Percentiles rank a stretch among this genome's conserved stretches.
phyloP scores from a whole-genome alignment of 2,888 invertebrate species.

The Helobdella robusta region DNA sequence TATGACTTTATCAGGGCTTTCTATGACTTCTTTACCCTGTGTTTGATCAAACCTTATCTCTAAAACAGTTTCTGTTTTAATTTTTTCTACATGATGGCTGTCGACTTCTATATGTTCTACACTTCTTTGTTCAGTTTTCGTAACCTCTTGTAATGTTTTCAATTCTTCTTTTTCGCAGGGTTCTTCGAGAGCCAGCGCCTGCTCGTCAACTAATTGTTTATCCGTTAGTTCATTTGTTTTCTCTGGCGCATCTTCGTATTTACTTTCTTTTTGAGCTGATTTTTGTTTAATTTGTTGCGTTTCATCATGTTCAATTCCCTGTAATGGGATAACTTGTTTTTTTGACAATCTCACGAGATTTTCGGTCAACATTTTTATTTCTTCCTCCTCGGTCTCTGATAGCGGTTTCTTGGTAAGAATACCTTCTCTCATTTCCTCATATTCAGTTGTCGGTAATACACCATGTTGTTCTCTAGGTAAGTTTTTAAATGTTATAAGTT shows the following conservation, averaged over 20 bases:
- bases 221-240: neutral
- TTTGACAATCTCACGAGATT: neutral
- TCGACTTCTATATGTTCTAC: neutral
- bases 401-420: neutral
- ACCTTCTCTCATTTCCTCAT: too few species aligned
- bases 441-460: neutral
- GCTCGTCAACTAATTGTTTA: neutral
- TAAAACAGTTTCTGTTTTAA: neutral
- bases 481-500: too few species aligned
- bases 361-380: neutral
- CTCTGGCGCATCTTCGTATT: neutral
- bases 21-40: neutral
- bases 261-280: too few species aligned
- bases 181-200: neutral
- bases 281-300: too few species aligned
- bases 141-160: neutral
- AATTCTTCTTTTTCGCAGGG: neutral
- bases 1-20: neutral
- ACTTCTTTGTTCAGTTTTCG: neutral
- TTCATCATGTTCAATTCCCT: too few species aligned
- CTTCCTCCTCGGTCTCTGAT: neutral
- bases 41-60: neutral
- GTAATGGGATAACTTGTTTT: neutral
- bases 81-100: neutral
- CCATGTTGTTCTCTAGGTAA: too few species aligned